Evolutionary conservation across 2,113 vertebrate species (phyloP), one percentile per base, ranked within the genome.

Genomic region (Campylorhamphus procurvoides): DNA sequence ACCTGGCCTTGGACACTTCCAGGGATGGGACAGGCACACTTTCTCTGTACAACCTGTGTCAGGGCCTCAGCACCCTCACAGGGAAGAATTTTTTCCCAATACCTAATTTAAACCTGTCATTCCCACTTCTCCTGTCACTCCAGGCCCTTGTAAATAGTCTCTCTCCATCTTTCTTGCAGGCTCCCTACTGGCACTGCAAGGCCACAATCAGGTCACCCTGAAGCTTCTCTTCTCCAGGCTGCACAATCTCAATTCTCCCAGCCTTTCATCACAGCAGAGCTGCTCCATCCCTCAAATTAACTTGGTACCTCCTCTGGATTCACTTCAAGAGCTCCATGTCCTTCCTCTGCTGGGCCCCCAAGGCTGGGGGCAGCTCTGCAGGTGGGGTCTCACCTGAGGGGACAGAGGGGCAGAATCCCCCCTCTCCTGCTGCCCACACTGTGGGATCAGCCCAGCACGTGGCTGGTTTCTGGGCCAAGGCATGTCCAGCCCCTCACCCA

Each of bases 1-100:
- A 0, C 49, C 49, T 16, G 66, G 40, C 24, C 40, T 40, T 11
- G 49, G 24, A 1, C 64, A 18, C 10, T 72, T 0, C 29, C 58
- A 88, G 58, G 14, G 67, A 63, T 63, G 66, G 13, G n/a, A 3
- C 49, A 87, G 29, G 15, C 66, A 72, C 40, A 63, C 15, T 42
- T 72, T 0, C 42, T 31, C 66, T 71, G 49, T 28, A 13, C 12
- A 78, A 3, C 18, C 40, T 63, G 5, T 63, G 23, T 23, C n/a
- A 71, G 40, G 47, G 15, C 28, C 28, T 47, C 0, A 2, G 7
- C 56, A 49, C 10, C 24, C 29, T 58, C 17, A 73, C 25, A 66
- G 20, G 4, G 20, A 35, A 49, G 7, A 33, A 42, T 72, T 73
- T 22, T 35, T 35, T 73, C 35, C 20, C 27, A 73, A 44, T 18